Evolutionary conservation across 2,113 vertebrate genomes (phyloP).

Genomic region (Elachura formosa): DNA sequence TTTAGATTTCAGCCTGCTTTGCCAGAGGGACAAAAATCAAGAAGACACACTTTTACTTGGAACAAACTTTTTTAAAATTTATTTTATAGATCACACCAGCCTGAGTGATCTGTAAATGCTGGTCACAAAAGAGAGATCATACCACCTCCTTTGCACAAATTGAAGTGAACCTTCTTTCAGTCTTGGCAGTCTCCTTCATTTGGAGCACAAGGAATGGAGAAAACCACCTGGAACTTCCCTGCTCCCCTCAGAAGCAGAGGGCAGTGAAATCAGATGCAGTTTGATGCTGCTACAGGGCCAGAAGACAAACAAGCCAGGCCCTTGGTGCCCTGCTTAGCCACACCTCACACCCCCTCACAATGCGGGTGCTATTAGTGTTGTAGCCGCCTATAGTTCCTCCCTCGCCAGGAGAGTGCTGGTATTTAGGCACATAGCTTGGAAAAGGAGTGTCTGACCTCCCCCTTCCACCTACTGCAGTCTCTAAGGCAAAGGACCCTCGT

Average conservation of each 20-base stretch:
- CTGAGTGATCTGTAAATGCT: conserved; percentile 54
- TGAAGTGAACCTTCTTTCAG: conserved; percentile 34
- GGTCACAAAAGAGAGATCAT: conserved; percentile 64
- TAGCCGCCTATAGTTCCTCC: conserved; percentile 24
- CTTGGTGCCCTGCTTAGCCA: background rate
- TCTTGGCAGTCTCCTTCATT: conserved; percentile 21
- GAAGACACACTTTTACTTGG: background rate
- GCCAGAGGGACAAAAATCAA: background rate
- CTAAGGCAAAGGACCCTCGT: background rate
- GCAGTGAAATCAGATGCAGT: conserved; percentile 23
- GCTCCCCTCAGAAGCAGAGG: background rate
- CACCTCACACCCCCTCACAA: conserved; percentile 26
- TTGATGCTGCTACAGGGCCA: conserved; percentile 6
- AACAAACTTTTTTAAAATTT: conserved; percentile 69
- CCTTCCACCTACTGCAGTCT: background rate
- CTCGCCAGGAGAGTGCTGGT: conserved; percentile 15
- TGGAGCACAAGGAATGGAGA: conserved; percentile 49
- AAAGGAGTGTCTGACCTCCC: background rate
- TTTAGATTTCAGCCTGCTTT: background rate
- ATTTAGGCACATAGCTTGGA: conserved; percentile 27
- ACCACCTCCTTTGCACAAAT: conserved; percentile 9
- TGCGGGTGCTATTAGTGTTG: conserved; percentile 23
- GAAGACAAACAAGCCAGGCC: background rate
- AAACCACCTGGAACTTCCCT: background rate
- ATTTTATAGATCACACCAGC: conserved; percentile 69